A percentile compares a stretch with the other conserved stretches of the same genome.
Evolutionary conservation across 92 coral and sea anemone species (phyloP).

Genomic region (Galaxea fascicularis): DNA sequence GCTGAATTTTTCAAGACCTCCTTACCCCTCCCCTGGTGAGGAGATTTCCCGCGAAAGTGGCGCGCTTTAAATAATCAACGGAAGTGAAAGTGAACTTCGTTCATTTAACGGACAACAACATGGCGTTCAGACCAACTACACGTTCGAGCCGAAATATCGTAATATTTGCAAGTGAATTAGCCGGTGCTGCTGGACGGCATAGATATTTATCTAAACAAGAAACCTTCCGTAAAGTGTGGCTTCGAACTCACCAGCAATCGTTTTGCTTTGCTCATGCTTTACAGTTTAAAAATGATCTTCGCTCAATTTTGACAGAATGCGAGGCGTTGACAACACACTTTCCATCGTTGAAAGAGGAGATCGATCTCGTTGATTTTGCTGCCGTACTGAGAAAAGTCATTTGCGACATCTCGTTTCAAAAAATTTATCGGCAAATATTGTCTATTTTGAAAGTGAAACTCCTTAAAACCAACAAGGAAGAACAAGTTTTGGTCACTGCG

Average conservation of each 20-base stretch:
- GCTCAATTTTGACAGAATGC: conserved; percentile 46
- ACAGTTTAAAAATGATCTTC: conserved; percentile 61
- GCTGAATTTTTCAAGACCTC: background rate
- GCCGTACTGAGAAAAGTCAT: conserved; percentile 48
- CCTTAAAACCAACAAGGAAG: conserved; percentile 65
- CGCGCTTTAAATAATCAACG: conserved; percentile 6
- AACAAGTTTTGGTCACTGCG: conserved; percentile 60
- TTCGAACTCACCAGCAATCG: conserved; percentile 76
- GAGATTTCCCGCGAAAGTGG: background rate
- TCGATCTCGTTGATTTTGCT: conserved; percentile 46
- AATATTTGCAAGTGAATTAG: conserved; percentile 91
- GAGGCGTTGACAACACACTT: conserved; percentile 27
- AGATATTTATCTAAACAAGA: conserved; percentile 73
- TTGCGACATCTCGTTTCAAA: conserved; percentile 29
- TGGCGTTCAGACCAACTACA: conserved; percentile 56
- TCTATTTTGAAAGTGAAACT: conserved; percentile 64
- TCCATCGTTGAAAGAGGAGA: conserved; percentile 22
- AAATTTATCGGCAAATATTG: conserved; percentile 54
- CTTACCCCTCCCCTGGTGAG: conserved; percentile 25
- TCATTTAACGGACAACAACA: conserved; percentile 40
- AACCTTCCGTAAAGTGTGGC: conserved; percentile 83
- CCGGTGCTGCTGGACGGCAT: conserved; percentile 87
- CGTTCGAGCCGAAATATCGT: conserved; percentile 31
- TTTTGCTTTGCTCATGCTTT: conserved; percentile 83
- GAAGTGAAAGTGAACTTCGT: background rate